A percentile compares a stretch with the other conserved stretches of the same genome.
Conservation (phyloP, 2,888 invertebrate species). For the Agrochola litura region DNA sequence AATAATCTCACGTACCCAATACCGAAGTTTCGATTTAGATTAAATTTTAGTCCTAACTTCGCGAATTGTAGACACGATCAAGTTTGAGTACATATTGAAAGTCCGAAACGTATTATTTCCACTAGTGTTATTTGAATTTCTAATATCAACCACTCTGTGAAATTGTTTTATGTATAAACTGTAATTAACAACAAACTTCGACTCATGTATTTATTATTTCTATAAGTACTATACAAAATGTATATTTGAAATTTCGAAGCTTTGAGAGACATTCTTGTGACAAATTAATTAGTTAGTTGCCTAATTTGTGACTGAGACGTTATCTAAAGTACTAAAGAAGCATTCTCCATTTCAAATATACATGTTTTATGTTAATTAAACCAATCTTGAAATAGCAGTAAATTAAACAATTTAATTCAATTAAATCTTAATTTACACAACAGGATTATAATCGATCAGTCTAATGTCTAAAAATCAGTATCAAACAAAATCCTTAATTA, state of each 20-base stretch:
- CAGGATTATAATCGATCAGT: slow-evolving; percentile 14
- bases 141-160: slow-evolving; percentile 10
- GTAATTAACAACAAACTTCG: slow-evolving; percentile 30
- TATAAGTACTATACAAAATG: slow-evolving; percentile 11
- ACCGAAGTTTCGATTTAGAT: slow-evolving; percentile 46
- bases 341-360: slow-evolving; percentile 23
- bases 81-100: slow-evolving; percentile 31
- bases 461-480: slow-evolving; percentile 32
- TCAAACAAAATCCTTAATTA: slow-evolving; percentile 38
- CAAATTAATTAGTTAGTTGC: slow-evolving; percentile 30
- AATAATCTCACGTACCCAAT: slow-evolving; percentile 37
- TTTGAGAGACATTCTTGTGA: slow-evolving; percentile 18
- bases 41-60: slow-evolving; percentile 49
- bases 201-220: slow-evolving; percentile 13
- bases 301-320: slow-evolving; percentile 11
- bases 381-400: background rate
- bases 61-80: slow-evolving; percentile 28
- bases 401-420: slow-evolving; percentile 39
- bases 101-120: slow-evolving; percentile 32
- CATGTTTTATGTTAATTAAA: slow-evolving; percentile 27
- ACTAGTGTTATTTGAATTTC: slow-evolving; percentile 44
- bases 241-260: slow-evolving; percentile 24
- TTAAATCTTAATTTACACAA: slow-evolving; percentile 32
- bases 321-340: slow-evolving; percentile 4
- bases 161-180: slow-evolving; percentile 35